Evolutionary conservation across 35 echinoderm and acorn worm genomes (phyloP), one percentile per base, ranked within the genome.

Genomic region (Ophiothrix spiculata): DNA sequence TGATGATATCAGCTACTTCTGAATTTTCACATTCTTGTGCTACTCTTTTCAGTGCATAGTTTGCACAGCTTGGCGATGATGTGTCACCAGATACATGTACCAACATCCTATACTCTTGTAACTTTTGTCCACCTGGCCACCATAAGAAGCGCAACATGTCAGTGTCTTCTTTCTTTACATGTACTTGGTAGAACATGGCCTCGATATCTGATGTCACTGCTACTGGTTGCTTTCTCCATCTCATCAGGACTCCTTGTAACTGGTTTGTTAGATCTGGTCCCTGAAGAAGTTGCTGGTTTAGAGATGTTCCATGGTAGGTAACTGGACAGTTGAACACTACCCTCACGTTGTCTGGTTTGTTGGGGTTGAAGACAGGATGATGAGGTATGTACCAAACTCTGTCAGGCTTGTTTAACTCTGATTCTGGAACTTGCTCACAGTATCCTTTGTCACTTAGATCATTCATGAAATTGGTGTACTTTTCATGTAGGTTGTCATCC

Each of bases 251-350:
- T 31, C 92, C 83, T 2, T 86, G 41, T 32, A 94, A 39, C 1
- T 74, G 86, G 35, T 86, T 90, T 11, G 92, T 94, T 25, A 90
- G 64, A 49, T 94, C 92, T 19, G 92, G 91, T 36, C 91, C 86
- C 35, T 93, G 91, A 15, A 39, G 56, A 14, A 89, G 86, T 45
- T 56, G 16, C 1, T 88, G 73, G 64, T 93, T 93, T n/a, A 93
- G 69, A 0, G 91, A 88, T 1, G 76, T 37, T 0, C 79, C 84
- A 36, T 54, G 25, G 39, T 41, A 75, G 33, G 33, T 83, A 4
- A 69, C 79, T 25, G 82, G 81, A 64, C 89, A 91, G 36, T 91
- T 75, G 77, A 75, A 92, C 15, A 92, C 90, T 1, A 91, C 40
- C 19, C 90, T 39, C 1, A 79, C n/a, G 17, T 88, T 93, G 40